These are phyloP conservation scores for Galerucella calmariensis DNA, from an alignment of 2,888 invertebrate genomes.

Conservation along the genomic window DNA sequence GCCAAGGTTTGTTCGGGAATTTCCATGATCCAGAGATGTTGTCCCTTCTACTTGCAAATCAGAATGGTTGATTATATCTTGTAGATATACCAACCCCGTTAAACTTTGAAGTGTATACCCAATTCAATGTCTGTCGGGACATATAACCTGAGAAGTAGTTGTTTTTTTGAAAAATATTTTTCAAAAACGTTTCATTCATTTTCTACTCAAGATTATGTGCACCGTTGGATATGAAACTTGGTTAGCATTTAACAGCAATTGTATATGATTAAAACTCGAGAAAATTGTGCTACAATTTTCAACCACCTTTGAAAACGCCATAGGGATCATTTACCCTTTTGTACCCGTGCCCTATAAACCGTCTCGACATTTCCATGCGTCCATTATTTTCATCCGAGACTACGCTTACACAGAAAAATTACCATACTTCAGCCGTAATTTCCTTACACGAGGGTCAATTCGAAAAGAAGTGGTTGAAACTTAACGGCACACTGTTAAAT, in stretches of 20 bases:
- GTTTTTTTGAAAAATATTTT: too few relatives aligned
- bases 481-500: neutral
- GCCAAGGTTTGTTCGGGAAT: too few relatives aligned
- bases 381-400: neutral
- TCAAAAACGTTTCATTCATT: neutral
- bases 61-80: too few relatives aligned
- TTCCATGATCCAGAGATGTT: too few relatives aligned
- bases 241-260: neutral
- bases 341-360: slow-evolving; percentile 1
- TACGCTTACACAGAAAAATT: neutral
- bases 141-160: too few relatives aligned
- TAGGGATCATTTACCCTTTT: slow-evolving; percentile 8
- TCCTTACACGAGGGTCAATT: neutral
- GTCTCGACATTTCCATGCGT: neutral
- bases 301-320: neutral
- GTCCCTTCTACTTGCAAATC: too few relatives aligned
- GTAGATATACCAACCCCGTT: too few relatives aligned
- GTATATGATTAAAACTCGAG: neutral
- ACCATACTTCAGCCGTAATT: neutral
- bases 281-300: neutral
- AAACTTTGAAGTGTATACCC: too few relatives aligned
- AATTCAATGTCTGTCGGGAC: too few relatives aligned
- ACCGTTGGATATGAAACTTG: neutral
- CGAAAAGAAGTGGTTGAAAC: neutral
- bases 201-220: neutral